Conservation (phyloP, 2,113 vertebrate genomes). For the Hippocampus zosterae region DNA sequence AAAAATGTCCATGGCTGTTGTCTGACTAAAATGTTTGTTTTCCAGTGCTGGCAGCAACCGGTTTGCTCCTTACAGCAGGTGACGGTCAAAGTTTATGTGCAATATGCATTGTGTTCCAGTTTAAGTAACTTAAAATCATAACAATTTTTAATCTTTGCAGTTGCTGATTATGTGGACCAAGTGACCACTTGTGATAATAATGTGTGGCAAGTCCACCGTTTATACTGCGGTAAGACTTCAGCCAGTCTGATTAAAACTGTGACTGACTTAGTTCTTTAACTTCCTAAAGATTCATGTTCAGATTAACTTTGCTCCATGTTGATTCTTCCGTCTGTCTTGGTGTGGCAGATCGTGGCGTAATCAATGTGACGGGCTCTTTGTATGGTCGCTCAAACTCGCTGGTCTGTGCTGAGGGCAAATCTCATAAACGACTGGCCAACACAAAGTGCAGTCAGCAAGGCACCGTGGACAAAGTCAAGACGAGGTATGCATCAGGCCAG, state of each 20-base stretch:
- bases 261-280: too few species aligned
- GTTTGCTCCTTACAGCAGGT: neutral
- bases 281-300: too few species aligned
- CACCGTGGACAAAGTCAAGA: neutral
- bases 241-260: neutral
- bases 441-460: neutral
- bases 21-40: neutral
- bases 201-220: slow-evolving; percentile 1
- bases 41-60: neutral
- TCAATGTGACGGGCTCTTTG: neutral
- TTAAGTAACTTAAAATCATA: neutral
- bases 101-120: neutral
- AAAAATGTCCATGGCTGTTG: neutral
- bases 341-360: neutral
- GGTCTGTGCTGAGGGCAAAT: neutral
- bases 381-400: neutral
- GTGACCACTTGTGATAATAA: slow-evolving; percentile 7
- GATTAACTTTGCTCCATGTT: neutral
- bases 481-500: neutral
- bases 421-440: neutral
- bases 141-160: neutral
- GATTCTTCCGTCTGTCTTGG: too few species aligned
- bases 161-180: neutral
- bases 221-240: slow-evolving; percentile 30
- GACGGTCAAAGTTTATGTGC: neutral